Conservation (phyloP, 23 tunicate species). For the Botrylloides violaceus region DNA sequence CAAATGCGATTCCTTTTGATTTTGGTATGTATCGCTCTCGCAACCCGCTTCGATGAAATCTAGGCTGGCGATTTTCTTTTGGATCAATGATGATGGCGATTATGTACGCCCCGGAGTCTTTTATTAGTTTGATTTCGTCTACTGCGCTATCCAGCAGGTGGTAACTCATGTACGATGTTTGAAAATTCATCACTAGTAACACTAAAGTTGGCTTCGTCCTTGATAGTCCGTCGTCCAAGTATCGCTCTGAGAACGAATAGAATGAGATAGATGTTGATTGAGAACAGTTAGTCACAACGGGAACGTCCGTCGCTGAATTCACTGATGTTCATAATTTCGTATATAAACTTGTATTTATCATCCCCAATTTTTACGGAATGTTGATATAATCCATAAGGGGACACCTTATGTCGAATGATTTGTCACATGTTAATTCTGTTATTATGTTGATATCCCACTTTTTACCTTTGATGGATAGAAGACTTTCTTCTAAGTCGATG, state of each 20-base stretch:
- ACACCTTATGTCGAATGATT: no score
- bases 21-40: background rate
- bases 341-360: no score
- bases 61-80: constrained; percentile 30
- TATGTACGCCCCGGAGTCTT: constrained; percentile 58
- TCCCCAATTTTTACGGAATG: no score
- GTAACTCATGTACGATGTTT: constrained; percentile 52
- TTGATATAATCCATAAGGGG: no score
- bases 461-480: constrained; percentile 36
- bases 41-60: background rate
- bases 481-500: constrained; percentile 36
- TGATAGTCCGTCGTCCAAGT: constrained; percentile 26
- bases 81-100: constrained; percentile 42
- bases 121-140: constrained; percentile 31
- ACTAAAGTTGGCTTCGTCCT: constrained; percentile 57
- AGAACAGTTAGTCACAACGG: no score
- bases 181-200: constrained; percentile 50
- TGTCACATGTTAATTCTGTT: no score
- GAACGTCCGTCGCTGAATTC: no score
- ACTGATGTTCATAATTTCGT: no score
- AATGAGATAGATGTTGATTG: no score
- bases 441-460: no score
- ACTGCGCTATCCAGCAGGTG: constrained; percentile 46
- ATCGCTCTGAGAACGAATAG: constrained; percentile 36
- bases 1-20: no score